Conservation (phyloP, 2,113 vertebrate genomes). For the Neodon shergylaensis region DNA sequence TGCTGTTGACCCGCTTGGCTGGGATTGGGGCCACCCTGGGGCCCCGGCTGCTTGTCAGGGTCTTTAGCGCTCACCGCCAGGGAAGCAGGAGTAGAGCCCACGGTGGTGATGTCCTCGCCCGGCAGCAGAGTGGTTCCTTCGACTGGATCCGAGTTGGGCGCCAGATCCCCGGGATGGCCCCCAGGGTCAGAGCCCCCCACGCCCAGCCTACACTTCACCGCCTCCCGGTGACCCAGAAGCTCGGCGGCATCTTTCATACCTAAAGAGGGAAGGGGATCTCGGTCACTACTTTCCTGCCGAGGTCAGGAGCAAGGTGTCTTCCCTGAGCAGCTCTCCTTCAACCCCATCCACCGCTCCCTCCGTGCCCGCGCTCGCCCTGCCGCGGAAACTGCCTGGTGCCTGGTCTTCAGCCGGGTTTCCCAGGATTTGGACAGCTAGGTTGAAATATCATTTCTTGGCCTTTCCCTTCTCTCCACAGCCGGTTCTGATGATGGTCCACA, state of each 20-base stretch:
- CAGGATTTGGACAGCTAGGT: background rate
- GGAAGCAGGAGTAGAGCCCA: slow-evolving; percentile 93
- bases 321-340: background rate
- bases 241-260: slow-evolving; percentile 99
- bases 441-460: background rate
- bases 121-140: slow-evolving; percentile 95
- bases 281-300: slow-evolving; percentile 71
- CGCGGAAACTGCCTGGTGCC: background rate
- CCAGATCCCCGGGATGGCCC: slow-evolving; percentile 95
- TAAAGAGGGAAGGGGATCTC: slow-evolving; percentile 84
- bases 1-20: slow-evolving; percentile 90
- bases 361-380: background rate
- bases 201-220: slow-evolving; percentile 94
- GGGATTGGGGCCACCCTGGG: slow-evolving; percentile 86
- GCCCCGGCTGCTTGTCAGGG: slow-evolving; percentile 93
- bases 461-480: background rate
- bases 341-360: background rate
- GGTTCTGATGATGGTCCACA: background rate
- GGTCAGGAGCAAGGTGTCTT: background rate
- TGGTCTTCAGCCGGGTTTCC: background rate
- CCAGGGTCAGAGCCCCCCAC: slow-evolving; percentile 93
- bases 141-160: slow-evolving; percentile 93
- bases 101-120: slow-evolving; percentile 95
- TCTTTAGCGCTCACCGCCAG: slow-evolving; percentile 94
- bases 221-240: slow-evolving; percentile 96